These are phyloP conservation scores for Chalcosyrphus nemorum DNA, from an alignment of 2,888 invertebrate species.

Conservation along the genomic window DNA sequence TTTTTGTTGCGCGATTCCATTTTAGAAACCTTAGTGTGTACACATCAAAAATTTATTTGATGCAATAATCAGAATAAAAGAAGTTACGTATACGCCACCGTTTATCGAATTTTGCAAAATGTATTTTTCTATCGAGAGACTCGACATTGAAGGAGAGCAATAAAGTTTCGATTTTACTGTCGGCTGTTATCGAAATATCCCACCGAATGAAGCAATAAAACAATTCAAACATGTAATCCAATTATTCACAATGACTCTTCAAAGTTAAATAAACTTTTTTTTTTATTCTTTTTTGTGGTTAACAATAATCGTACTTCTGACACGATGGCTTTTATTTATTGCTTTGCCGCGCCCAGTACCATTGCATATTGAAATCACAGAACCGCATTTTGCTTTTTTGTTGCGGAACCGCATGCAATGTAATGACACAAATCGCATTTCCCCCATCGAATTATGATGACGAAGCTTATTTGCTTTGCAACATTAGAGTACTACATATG, in stretches of 20 bases:
- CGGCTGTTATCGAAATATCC: neutral
- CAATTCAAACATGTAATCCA: neutral
- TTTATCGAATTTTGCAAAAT: no score
- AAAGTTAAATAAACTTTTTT: neutral
- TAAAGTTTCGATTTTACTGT: neutral
- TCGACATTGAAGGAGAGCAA: neutral
- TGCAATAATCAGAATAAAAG: no score
- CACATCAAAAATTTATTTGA: no score
- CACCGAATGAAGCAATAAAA: neutral
- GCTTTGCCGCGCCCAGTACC: neutral
- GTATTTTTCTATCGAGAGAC: no score
- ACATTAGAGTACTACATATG: neutral
- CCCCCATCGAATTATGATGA: neutral
- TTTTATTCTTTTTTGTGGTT: no score
- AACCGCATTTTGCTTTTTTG: neutral
- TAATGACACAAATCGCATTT: neutral
- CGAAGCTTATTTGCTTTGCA: neutral
- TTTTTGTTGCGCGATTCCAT: no score
- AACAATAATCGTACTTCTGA: neutral
- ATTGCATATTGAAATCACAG: neutral
- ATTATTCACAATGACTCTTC: neutral
- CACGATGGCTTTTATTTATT: neutral
- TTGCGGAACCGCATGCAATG: conserved; percentile 2
- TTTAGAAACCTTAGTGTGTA: no score
- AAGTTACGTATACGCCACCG: neutral